Evolutionary conservation across 2,888 invertebrate genomes (phyloP), one percentile per base, ranked within the genome.

Genomic region (Ochropleura plecta): DNA sequence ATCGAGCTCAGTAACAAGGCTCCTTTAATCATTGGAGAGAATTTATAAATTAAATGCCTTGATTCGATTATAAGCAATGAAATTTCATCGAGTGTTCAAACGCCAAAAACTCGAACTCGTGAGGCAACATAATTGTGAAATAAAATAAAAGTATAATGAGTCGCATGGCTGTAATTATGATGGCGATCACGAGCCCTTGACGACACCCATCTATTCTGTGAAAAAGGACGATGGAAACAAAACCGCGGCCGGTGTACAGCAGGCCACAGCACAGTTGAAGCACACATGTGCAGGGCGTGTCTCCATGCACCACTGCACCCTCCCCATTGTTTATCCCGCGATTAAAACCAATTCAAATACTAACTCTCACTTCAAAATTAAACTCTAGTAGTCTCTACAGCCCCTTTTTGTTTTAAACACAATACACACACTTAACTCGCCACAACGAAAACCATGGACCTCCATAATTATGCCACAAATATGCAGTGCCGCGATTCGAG

Each of bases 261-360:
- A 82, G 86, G 42, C 64, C 59, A 81, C 84, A 16, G 8, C 44
- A 46, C 44, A 78, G 79, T 83, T 70, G 75, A 79, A 76, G 84
- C 90, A 89, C 94, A 95, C 94, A 95, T 95, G 95, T 90, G 88
- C 86, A 85, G 92, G 95, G 96, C 94, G 95, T 94, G 94, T 92
- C 93, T 90, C 83, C 88, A 79, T 89, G 93, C 94, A 87, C 93
- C 90, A 92, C 85, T 93, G 94, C 93, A 88, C 92, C 91, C 94
- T 89, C 92, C 92, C 94, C 88, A 95, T 96, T 96, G 95, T 96
- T 96, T 96, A 96, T 96, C 95, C 95, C 95, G 95, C 96, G 96
- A 96, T 96, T 96, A 96, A 94, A 94, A 94, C 93, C 94, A 95
- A 95, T 95, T 96, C 95, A 95, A 95, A 95, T 92, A 95, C 96